Evolutionary conservation across 1,140 invertebrate species (phyloP).

Genomic region (Drosophila gunungcola): DNA sequence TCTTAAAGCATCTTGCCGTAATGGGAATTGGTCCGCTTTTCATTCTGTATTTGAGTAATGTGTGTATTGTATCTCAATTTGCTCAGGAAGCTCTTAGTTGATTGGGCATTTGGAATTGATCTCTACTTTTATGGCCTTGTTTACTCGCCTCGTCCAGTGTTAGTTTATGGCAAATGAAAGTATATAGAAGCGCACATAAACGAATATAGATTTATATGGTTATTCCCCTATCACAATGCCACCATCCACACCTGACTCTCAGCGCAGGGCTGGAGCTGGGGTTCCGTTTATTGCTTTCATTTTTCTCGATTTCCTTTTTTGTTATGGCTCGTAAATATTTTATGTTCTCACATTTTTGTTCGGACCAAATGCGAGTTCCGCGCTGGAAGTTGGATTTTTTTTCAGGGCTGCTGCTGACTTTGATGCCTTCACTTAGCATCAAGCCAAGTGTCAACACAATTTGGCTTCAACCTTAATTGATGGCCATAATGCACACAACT

Average conservation of each 20-base stretch:
- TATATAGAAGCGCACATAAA: conserved; percentile 30
- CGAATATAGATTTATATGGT: conserved; percentile 53
- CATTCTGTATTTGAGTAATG: background rate
- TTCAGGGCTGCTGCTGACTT: conserved; percentile 31
- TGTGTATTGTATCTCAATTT: conserved; percentile 68
- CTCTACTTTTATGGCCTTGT: conserved; percentile 75
- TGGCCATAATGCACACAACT: conserved; percentile 69
- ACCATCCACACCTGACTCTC: conserved; percentile 42
- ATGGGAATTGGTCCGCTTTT: no score
- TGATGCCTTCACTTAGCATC: conserved; percentile 69
- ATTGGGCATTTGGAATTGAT: conserved; percentile 81
- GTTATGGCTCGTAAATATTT: conserved; percentile 80
- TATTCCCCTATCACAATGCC: conserved; percentile 50
- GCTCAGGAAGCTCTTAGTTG: conserved; percentile 60
- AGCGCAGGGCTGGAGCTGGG: background rate
- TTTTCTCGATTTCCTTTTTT: conserved; percentile 71
- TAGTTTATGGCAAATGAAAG: conserved; percentile 67
- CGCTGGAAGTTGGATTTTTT: background rate
- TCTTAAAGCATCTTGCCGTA: background rate
- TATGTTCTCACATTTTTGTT: conserved; percentile 61
- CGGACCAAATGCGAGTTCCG: conserved; percentile 2
- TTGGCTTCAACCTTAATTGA: conserved; percentile 71
- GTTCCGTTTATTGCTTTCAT: conserved; percentile 74
- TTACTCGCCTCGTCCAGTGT: conserved; percentile 54
- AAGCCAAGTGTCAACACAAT: conserved; percentile 76